A percentile compares a stretch with the other conserved stretches of the same genome.
Conservation (phyloP, 1,140 invertebrate genomes). For the Cydia pomonella region DNA sequence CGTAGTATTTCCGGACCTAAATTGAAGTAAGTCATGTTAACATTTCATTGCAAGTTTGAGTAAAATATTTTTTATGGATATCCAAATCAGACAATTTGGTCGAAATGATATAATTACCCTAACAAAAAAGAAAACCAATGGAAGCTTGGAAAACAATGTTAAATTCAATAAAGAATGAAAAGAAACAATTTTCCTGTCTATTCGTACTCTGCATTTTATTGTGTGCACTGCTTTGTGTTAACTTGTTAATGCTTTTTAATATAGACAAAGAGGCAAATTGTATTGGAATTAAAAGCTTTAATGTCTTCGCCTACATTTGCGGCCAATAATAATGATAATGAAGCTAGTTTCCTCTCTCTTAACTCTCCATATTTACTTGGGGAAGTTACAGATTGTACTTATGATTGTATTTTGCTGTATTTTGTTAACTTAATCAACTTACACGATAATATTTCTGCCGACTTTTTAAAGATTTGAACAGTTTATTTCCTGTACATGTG, state of each 20-base stretch:
- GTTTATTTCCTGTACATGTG: no score
- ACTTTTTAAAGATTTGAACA: no score
- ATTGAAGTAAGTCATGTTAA: no score
- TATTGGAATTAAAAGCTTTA: constrained; percentile 14
- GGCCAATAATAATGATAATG: neutral
- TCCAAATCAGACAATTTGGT: no score
- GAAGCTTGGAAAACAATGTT: neutral
- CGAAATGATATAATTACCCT: no score
- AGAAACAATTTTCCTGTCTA: neutral
- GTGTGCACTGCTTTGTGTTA: neutral
- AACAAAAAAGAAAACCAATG: neutral
- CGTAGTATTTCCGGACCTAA: no score
- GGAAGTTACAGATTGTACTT: no score
- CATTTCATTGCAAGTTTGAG: no score
- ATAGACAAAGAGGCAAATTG: neutral
- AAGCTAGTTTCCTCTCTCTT: neutral
- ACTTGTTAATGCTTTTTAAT: constrained; percentile 7
- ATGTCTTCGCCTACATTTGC: neutral
- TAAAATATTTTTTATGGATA: no score
- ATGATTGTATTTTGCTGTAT: no score
- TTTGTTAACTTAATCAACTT: no score
- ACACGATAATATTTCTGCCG: no score
- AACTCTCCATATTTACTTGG: neutral
- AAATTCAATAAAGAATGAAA: neutral
- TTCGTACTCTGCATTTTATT: neutral